These are phyloP conservation scores for Cyphomyrus discorhynchus DNA, from an alignment of 2,113 vertebrate species.

Conservation along the genomic window DNA sequence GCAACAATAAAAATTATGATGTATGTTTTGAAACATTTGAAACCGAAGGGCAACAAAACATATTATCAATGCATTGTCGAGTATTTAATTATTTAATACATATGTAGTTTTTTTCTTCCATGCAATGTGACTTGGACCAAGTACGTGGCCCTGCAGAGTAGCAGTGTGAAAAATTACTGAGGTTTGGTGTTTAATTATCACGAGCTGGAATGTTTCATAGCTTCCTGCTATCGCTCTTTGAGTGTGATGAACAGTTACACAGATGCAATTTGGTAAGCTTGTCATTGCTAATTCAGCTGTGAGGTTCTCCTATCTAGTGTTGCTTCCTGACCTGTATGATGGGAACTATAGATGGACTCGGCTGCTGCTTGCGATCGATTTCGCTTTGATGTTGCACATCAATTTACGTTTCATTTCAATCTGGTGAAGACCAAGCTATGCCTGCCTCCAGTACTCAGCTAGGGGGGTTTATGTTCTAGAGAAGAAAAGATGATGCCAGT, in stretches of 20 bases:
- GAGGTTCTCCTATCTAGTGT: not conserved
- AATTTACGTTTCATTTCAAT: slow-evolving; percentile 3
- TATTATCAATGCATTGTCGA: not conserved
- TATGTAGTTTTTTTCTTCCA: not conserved
- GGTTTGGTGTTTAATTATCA: slow-evolving; percentile 19
- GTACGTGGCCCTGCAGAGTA: not conserved
- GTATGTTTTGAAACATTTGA: not conserved
- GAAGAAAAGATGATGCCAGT: not conserved
- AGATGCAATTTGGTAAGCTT: not conserved
- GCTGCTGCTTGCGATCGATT: not conserved
- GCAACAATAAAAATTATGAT: not conserved
- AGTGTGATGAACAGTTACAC: not conserved
- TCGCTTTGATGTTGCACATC: not conserved
- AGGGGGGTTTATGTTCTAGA: not conserved
- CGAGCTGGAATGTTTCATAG: not conserved
- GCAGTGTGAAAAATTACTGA: not conserved
- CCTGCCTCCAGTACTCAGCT: not conserved
- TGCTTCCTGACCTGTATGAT: not conserved
- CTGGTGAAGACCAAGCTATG: not conserved
- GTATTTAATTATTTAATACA: not conserved
- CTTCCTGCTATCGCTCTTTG: not conserved
- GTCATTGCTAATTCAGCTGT: not conserved
- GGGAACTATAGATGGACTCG: not conserved
- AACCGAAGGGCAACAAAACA: not conserved
- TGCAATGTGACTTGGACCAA: not conserved